Evolutionary conservation across 2,888 invertebrate species (phyloP), one percentile per base, ranked within the genome.

Genomic region (Tachina lurida): DNA sequence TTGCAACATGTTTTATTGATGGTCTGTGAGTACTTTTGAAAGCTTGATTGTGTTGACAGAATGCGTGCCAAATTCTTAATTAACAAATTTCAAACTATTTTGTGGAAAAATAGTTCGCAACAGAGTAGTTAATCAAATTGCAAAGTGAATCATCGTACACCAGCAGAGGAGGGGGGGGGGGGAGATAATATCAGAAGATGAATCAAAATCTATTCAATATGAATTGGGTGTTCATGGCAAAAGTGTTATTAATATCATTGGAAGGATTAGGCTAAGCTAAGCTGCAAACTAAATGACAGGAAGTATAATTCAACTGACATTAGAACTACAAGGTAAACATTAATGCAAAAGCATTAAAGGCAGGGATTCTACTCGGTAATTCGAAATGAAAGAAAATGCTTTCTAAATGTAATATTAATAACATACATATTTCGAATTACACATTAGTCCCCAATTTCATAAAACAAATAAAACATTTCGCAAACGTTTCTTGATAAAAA

Each of bases 51-150:
- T 43, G 31, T 62, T 70, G 31, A 54, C 19, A 19, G 39, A 63
- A 60, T 76, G 81, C 68, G 62, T 76, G 81, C 68, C 60, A 63
- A 63, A 56, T 76, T 70, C 63, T 76, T 70, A 76, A 82, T 76
- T 76, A 71, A 63, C 56, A 76, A 82, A 63, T 76, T 70, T 65
- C 41, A 7, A 63, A 45, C 13, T 43, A 54, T 74, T 62, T 68
- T 65, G n/a, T 52, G 15, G 41, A 10, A 49, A 47, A 15, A 45
- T 39, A 39, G 10, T 47, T 76, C 12, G 39, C 10, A n/a, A n/a
- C n/a, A 56, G 49, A 68, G 41, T 60, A 49, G 67, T 49, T 58
- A 68, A 67, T 58, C 56, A 58, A 77, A 58, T 22, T 7, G 19
- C n/a, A 49, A 41, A 19, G 15, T 47, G n/a, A 9, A 39, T 7